A percentile compares a stretch with the other conserved stretches of the same genome.
Conservation (phyloP, 2,113 vertebrate genomes). For the Parus major region DNA sequence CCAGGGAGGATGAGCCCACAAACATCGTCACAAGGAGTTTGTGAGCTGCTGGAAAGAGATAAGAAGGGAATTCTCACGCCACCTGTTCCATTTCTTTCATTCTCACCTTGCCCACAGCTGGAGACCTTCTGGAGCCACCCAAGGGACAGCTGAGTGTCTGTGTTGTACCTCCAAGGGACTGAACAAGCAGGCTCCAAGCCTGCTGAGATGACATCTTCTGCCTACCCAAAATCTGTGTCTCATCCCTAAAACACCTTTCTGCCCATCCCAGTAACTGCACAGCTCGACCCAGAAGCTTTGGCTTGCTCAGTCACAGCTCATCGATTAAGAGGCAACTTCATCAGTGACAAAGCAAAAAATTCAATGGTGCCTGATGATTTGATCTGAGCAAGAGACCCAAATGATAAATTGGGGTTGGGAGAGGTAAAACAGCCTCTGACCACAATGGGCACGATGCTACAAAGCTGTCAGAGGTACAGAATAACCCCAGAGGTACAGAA, state of each 20-base stretch:
- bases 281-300: background rate
- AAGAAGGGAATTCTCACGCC: background rate
- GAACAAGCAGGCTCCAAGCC: background rate
- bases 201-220: background rate
- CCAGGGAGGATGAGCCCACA: background rate
- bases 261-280: background rate
- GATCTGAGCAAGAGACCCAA: background rate
- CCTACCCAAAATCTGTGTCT: background rate
- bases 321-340: background rate
- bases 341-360: background rate
- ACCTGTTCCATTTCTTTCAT: background rate
- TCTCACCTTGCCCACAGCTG: background rate
- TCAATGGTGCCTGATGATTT: background rate
- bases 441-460: accelerated
- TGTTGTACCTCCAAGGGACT: accelerated
- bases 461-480: background rate
- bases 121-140: background rate
- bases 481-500: background rate
- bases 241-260: background rate
- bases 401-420: background rate
- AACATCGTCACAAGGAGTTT: background rate
- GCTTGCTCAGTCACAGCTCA: background rate
- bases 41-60: background rate
- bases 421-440: background rate
- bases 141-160: background rate